Base-by-base conservation (phyloP, 1,140 invertebrate genomes). In the Myzus persicae region DNA sequence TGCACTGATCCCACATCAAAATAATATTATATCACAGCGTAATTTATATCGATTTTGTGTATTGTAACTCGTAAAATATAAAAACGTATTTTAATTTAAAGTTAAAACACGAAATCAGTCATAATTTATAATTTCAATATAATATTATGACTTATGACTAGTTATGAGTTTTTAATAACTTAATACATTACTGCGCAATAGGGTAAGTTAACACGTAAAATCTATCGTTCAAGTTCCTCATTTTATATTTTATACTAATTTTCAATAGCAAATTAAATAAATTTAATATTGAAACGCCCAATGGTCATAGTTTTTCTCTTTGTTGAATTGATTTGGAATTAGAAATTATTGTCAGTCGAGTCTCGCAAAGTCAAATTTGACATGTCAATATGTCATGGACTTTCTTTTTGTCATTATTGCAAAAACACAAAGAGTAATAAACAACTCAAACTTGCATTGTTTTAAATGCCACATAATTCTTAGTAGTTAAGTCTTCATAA, bases 401-500 rank as follows among this genome's bases (percentile, higher is more conserved):
- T 89, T 89, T 89, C 88, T 36, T 51, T 89, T 89, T 54, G 44
- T 89, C 88, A 54, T 89, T 54, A 54, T 89, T 54, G 88, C 88
- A 36, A 89, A 51, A 51, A 40, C 38, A 89, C 88, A 89, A 89
- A 89, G 88, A 89, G 88, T 36, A 89, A 89, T 89, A 89, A 54
- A 89, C 88, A 26, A 89, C 88, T 38, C n/a, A 6, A 89, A 89
- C 48, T 54, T 38, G 48, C 48, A 89, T 89, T 89, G 88, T 89
- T 89, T 89, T 89, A 89, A 89, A 89, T 89, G 88, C 20, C 88
- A 54, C 42, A 89, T 89, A 89, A 89, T 54, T 89, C 48, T 89
- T 51, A 46, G 88, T 38, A 46, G 87, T 54, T 36, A 89, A 89
- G 48, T 89, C 88, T 89, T 89, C 48, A 36, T 9, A n/a, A 89